Evolutionary conservation across 2,113 vertebrate genomes (phyloP).

Genomic region (Hemicordylus capensis): DNA sequence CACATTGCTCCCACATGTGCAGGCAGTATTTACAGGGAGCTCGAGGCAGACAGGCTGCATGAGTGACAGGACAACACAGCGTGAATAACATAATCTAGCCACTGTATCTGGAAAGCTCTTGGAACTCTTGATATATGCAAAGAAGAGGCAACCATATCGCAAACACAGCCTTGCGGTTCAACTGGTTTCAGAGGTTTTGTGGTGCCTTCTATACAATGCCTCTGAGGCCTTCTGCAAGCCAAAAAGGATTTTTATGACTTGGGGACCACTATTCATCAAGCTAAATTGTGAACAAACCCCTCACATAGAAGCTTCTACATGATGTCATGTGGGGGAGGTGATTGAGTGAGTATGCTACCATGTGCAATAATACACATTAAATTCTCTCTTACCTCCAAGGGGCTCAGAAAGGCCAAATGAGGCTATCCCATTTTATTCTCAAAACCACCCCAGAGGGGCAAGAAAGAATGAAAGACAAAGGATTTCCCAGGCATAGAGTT

Average conservation of each 20-base stretch:
- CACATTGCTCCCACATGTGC: constrained; percentile 51
- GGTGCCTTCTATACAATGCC: background rate
- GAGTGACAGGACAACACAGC: constrained; percentile 18
- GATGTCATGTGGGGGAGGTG: background rate
- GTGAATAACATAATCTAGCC: background rate
- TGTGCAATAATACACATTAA: background rate
- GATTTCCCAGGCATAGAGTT: background rate
- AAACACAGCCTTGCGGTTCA: background rate
- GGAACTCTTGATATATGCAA: background rate
- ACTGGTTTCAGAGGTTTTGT: background rate
- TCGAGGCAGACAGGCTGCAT: constrained; percentile 43
- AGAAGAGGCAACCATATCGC: background rate
- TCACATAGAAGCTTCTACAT: background rate
- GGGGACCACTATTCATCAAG: background rate
- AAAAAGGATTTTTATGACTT: background rate
- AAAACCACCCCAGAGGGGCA: background rate
- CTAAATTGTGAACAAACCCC: background rate
- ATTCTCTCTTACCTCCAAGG: background rate
- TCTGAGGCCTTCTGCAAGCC: background rate
- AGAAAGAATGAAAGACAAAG: background rate
- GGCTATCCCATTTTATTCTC: background rate
- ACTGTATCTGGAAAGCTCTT: background rate
- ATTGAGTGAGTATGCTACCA: background rate
- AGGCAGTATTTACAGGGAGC: constrained; percentile 49
- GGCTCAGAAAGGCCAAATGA: background rate